A percentile compares a stretch with the other conserved stretches of the same genome.
These are phyloP conservation scores for Enteromius afrohamiltoni DNA, from an alignment of 2,797 vertebrate genomes.

Conservation along the genomic window DNA sequence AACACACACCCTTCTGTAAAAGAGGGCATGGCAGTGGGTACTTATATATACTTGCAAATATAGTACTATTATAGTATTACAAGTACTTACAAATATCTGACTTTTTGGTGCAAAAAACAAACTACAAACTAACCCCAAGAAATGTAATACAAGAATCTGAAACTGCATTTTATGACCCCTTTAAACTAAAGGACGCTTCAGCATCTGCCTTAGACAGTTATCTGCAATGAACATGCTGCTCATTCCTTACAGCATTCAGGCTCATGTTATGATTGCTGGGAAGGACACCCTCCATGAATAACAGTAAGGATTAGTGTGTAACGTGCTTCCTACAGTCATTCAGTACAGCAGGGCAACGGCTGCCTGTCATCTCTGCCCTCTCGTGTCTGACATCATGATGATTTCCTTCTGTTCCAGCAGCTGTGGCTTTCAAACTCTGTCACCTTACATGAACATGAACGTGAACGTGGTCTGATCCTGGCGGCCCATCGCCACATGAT, in stretches of 20 bases:
- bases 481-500: slow-evolving; percentile 47
- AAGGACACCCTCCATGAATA: background rate
- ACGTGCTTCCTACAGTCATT: background rate
- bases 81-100: background rate
- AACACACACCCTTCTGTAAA: background rate
- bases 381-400: slow-evolving; percentile 19
- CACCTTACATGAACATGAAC: slow-evolving; percentile 27
- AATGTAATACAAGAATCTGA: background rate
- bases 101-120: background rate
- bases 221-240: background rate
- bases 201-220: background rate
- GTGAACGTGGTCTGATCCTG: slow-evolving; percentile 27
- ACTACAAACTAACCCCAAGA: background rate
- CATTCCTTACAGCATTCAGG: too few relatives aligned
- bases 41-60: too few relatives aligned
- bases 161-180: background rate
- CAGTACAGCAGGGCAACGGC: background rate
- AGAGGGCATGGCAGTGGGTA: background rate
- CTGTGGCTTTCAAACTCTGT: slow-evolving; percentile 52
- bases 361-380: slow-evolving; percentile 41
- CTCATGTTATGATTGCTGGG: background rate
- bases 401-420: slow-evolving; percentile 54
- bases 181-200: background rate
- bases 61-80: too few relatives aligned
- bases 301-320: background rate